phyloP scores from a whole-genome alignment of 1,140 invertebrate species.

The Camponotus pennsylvanicus region DNA sequence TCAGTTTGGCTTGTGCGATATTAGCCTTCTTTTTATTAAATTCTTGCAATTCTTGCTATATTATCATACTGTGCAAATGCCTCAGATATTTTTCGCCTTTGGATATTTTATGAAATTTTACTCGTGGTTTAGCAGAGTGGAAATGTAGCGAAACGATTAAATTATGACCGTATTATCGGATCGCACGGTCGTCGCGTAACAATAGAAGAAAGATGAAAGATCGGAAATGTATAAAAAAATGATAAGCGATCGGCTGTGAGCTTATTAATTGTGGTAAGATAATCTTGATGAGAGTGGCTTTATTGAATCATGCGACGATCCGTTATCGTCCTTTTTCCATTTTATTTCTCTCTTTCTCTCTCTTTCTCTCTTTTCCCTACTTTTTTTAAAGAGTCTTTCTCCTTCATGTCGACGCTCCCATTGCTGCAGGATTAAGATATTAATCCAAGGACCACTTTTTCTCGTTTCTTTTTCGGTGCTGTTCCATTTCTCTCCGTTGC shows the following conservation, averaged over 20 bases:
- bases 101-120: background rate
- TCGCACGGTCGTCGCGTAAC: background rate
- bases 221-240: background rate
- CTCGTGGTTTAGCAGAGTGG: background rate
- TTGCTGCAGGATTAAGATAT: slow-evolving; percentile 24
- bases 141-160: background rate
- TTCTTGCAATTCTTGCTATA: background rate
- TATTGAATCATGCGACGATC: slow-evolving; percentile 10
- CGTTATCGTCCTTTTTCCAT: slow-evolving; percentile 25
- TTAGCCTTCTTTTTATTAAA: background rate
- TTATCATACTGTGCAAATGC: background rate
- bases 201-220: background rate
- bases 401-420: slow-evolving; percentile 6
- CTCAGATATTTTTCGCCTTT: background rate
- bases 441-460: slow-evolving; percentile 37
- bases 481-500: background rate
- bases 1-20: background rate
- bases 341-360: slow-evolving; percentile 7
- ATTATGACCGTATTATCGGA: background rate
- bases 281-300: background rate
- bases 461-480: background rate
- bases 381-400: background rate
- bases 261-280: slow-evolving; percentile 20
- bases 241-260: background rate
- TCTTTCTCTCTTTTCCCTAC: background rate